Percentiles rank a stretch among this genome's conserved stretches.
These are phyloP conservation scores for Micronycteris hirsuta DNA, from an alignment of 2,113 vertebrate species.

Conservation along the genomic window DNA sequence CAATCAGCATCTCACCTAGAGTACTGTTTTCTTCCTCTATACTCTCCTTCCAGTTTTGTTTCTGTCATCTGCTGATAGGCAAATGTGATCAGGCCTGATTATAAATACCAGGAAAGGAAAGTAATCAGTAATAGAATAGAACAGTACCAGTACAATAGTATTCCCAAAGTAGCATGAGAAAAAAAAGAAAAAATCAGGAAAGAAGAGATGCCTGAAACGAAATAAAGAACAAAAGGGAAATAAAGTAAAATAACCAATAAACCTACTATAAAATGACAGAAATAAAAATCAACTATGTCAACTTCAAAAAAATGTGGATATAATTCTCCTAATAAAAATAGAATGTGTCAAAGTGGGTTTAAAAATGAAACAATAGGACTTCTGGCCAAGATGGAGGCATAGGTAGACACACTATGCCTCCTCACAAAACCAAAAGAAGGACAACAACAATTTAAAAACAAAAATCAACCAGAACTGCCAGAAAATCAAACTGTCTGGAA, in stretches of 20 bases:
- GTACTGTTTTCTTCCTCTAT: not conserved
- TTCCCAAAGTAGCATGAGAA: not conserved
- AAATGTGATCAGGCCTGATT: not conserved
- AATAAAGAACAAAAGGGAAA: not conserved
- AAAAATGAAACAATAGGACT: conserved; percentile 36
- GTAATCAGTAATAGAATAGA: not conserved
- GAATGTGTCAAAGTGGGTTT: not conserved
- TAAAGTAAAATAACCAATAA: not conserved
- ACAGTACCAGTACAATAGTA: not conserved
- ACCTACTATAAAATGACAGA: not conserved
- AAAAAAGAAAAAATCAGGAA: not conserved
- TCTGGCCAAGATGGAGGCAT: no score
- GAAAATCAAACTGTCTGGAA: no score
- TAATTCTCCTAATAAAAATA: conserved; percentile 19
- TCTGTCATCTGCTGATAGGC: not conserved
- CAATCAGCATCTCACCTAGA: not conserved
- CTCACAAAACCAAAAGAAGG: no score
- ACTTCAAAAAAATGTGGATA: not conserved
- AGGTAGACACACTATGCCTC: no score
- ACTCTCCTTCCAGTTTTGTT: not conserved
- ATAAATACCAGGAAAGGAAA: not conserved
- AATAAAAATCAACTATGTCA: not conserved
- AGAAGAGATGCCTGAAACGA: not conserved
- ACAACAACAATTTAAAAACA: no score
- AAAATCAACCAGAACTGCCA: no score